These are phyloP conservation scores for Ormyrus nitidulus DNA, from an alignment of 2,888 invertebrate species.

Conservation along the genomic window DNA sequence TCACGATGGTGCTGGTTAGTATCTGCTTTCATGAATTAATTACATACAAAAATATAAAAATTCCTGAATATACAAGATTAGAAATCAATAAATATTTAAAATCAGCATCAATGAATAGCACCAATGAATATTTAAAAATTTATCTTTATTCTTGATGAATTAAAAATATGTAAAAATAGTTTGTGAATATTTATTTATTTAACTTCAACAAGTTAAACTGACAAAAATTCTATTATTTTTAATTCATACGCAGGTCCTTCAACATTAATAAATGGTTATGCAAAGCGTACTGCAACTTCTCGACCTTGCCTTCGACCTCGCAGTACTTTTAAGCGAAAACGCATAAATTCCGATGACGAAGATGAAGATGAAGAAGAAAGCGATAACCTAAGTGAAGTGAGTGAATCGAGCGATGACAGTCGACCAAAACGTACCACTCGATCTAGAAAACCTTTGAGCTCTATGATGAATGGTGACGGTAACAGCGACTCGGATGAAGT, in stretches of 20 bases:
- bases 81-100: neutral
- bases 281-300: constrained; percentile 63
- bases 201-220: neutral
- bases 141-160: neutral
- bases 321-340: constrained; percentile 53
- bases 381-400: constrained; percentile 47
- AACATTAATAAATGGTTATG: constrained; percentile 69
- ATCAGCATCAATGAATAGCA: neutral
- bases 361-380: constrained; percentile 22
- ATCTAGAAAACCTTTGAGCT: constrained; percentile 49
- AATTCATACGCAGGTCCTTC: constrained; percentile 67
- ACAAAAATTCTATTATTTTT: neutral
- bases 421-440: constrained; percentile 59
- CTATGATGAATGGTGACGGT: constrained; percentile 64
- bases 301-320: constrained; percentile 65
- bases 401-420: constrained; percentile 62
- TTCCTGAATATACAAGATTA: too few species aligned
- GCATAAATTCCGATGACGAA: constrained; percentile 29
- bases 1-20: constrained; percentile 63
- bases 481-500: constrained; percentile 78
- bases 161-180: neutral
- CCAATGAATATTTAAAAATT: neutral
- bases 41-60: too few species aligned
- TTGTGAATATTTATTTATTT: neutral
- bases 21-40: neutral